phyloP scores from a whole-genome alignment of 2,888 invertebrate species.

The Nipponacmea schrenckii region DNA sequence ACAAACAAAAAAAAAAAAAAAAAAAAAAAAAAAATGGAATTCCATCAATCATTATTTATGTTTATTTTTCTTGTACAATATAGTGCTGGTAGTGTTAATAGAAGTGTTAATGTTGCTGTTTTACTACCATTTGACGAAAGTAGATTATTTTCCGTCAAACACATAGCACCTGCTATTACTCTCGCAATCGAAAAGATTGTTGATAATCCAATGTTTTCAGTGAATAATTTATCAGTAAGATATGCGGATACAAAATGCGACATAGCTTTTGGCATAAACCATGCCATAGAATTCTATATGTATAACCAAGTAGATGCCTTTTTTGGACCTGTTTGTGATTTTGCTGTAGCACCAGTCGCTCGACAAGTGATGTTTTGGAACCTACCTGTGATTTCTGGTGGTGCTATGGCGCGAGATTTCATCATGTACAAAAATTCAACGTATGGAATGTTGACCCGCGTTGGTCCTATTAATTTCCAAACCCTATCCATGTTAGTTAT shows the following conservation, averaged over 20 bases:
- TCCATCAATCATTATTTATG: no score
- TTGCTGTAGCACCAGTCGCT: slow-evolving; percentile 88
- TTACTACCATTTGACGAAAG: slow-evolving; percentile 44
- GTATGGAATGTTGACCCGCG: slow-evolving; percentile 79
- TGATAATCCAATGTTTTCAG: slow-evolving; percentile 20
- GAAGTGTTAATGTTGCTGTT: slow-evolving; percentile 39
- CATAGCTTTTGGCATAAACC: slow-evolving; percentile 46
- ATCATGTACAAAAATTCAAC: slow-evolving; percentile 52
- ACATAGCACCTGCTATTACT: slow-evolving; percentile 58
- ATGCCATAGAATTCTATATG: slow-evolving; percentile 52
- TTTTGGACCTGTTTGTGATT: slow-evolving; percentile 63
- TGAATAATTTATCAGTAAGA: slow-evolving; percentile 28
- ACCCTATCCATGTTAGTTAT: slow-evolving; percentile 32
- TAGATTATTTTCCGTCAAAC: slow-evolving; percentile 42
- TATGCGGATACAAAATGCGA: slow-evolving; percentile 49
- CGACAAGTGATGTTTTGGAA: slow-evolving; percentile 80
- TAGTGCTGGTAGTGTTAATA: no score
- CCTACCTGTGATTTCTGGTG: slow-evolving; percentile 82
- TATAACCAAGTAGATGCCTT: slow-evolving; percentile 45
- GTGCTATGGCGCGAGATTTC: slow-evolving; percentile 54
- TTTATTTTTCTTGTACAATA: no score
- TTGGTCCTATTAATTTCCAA: slow-evolving; percentile 42
- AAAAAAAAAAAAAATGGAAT: no score
- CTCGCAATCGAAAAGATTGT: slow-evolving; percentile 46
- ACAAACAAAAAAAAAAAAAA: no score